These are phyloP conservation scores for Oreochromis mossambicus DNA, from an alignment of 2,797 vertebrate genomes.

Conservation along the genomic window DNA sequence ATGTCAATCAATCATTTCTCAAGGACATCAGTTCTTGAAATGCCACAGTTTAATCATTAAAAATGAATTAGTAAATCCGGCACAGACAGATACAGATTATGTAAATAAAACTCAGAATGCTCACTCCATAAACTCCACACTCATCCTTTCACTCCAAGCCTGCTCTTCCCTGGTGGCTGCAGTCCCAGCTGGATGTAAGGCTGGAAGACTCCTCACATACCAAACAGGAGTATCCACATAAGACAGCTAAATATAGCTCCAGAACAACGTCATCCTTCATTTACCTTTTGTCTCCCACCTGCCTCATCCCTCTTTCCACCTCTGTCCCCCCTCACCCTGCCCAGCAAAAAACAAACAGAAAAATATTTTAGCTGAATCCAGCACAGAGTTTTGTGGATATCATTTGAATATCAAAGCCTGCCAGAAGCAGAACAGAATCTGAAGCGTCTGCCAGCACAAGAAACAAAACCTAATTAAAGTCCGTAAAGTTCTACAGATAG, in stretches of 20 bases:
- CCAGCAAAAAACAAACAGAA: neutral
- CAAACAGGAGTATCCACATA: constrained; percentile 59
- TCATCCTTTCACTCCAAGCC: neutral
- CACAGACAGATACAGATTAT: neutral
- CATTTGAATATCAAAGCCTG: constrained; percentile 72
- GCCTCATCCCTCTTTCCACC: neutral
- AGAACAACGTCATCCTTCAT: constrained; percentile 36
- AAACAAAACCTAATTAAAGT: constrained; percentile 65
- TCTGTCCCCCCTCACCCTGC: neutral
- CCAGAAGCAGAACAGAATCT: constrained; percentile 29
- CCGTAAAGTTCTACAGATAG: constrained; percentile 10
- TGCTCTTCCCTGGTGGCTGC: neutral
- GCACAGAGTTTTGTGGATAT: constrained; percentile 37
- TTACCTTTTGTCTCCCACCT: constrained; percentile 11
- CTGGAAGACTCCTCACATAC: constrained; percentile 35
- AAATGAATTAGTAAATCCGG: accelerated
- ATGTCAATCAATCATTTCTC: neutral
- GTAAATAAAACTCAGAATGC: neutral
- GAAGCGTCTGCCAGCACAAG: constrained; percentile 27
- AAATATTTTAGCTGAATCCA: constrained; percentile 5
- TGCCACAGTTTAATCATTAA: neutral
- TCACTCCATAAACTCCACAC: neutral
- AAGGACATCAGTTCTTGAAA: neutral
- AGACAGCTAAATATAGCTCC: constrained; percentile 61
- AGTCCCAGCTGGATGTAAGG: constrained; percentile 25